Evolutionary conservation across 2,888 invertebrate genomes (phyloP), one percentile per base, ranked within the genome.

Genomic region (Cancer borealis): DNA sequence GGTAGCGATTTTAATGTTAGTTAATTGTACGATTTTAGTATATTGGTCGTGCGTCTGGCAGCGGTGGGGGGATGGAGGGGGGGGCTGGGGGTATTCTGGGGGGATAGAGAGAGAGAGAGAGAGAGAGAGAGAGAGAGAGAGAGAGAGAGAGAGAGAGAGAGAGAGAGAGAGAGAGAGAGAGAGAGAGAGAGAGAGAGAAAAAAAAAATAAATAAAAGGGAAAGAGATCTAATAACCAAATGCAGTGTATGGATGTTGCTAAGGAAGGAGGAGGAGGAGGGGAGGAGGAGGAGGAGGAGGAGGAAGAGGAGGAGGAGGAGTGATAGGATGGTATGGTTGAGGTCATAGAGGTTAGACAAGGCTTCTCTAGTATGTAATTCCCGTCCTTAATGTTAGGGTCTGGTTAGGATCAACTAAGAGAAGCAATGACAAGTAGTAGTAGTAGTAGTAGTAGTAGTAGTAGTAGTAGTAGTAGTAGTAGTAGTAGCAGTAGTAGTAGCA

Each of bases 131-230:
- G 66, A 66, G 66, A 21, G n/a, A 66, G 47, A 88, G 47, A 88
- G 45, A 26, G 60, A 91, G 49, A 39, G 30, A 30, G 45, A 66
- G 60, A 89, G 89, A 89, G 89, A 89, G 66, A 91, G 89, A 89
- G 49, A 49, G 47, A 49, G 89, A 47, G 47, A 89, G 26, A 89
- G 46, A 89, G 89, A 46, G 49, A 88, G 49, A 47, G 46, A 79
- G 79, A 91, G 49, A 91, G 60, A 60, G 60, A 26, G 39, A 39
- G 91, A 60, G 91, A 39, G 66, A 60, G 91, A 66, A 66, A 66
- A 45, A 39, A 45, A 39, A 39, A 66, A 66, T 14, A 60, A 90
- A 12, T 12, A 4, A 87, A 17, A 87, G 17, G 4, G 45, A 87
- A 26, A 88, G 88, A 45, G 26, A 26, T 47, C 6, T 14, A 47